phyloP scores from a whole-genome alignment of 2,888 invertebrate species.

The Apomyelois bistriatella region DNA sequence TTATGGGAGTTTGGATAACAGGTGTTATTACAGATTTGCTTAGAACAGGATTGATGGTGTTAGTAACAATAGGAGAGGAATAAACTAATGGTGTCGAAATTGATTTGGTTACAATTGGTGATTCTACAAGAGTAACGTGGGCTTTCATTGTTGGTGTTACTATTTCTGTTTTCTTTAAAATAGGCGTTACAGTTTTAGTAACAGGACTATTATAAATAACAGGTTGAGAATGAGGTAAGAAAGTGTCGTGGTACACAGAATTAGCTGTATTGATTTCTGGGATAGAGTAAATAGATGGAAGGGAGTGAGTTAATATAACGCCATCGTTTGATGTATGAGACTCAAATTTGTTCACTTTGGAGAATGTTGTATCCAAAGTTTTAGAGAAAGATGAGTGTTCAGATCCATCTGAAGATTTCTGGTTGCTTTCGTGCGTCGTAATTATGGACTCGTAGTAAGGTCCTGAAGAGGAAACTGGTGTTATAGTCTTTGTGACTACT shows the following conservation, averaged over 20 bases:
- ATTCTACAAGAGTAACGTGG: background rate
- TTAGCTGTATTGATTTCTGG: background rate
- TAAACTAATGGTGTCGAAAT: background rate
- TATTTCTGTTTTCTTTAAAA: slow-evolving; percentile 15
- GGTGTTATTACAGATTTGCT: slow-evolving; percentile 14
- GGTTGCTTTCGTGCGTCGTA: slow-evolving; percentile 30
- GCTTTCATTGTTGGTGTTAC: background rate
- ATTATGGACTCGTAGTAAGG: slow-evolving; percentile 32
- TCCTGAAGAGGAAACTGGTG: slow-evolving; percentile 16
- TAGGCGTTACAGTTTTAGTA: slow-evolving; percentile 23
- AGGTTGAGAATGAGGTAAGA: background rate
- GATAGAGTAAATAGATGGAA: slow-evolving; percentile 19
- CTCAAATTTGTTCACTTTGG: slow-evolving; percentile 29
- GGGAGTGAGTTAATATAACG: slow-evolving; percentile 18
- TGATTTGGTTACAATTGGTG: background rate
- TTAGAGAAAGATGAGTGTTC: slow-evolving; percentile 27
- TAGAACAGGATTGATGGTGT: slow-evolving; percentile 16
- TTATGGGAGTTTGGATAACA: slow-evolving; percentile 24
- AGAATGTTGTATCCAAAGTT: slow-evolving; percentile 26
- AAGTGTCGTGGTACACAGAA: background rate
- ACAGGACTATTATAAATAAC: background rate
- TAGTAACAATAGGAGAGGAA: slow-evolving; percentile 15
- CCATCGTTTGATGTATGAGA: slow-evolving; percentile 22
- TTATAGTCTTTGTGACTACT: slow-evolving; percentile 17
- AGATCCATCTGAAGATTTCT: slow-evolving; percentile 25